Base-by-base conservation (phyloP, 1,140 invertebrate genomes). In the Eriosoma lanigerum region DNA sequence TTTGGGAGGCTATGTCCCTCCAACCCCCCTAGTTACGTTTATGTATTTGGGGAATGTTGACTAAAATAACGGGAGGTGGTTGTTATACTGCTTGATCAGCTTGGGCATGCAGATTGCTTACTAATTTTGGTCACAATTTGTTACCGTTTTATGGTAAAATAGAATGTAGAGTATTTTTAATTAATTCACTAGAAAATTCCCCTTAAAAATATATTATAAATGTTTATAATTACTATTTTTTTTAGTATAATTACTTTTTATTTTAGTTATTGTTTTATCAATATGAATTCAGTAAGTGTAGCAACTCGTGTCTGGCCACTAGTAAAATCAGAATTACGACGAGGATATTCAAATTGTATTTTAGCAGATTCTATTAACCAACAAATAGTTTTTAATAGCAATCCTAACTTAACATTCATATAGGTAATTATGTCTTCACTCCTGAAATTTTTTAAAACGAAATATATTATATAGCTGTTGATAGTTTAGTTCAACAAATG, bases 351-450 rank as follows among this genome's bases (percentile, higher is more conserved):
- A 6, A 68, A 81, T 52, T 83, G 83, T 80, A 58, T 83, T 5
- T 87, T 91, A 52, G 88, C 90, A 0, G 86, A 91, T 21, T 83
- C 87, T 8, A 88, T 88, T 19, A 85, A 90, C 66, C 89, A 89
- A 4, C 93, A 95, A 86, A 89, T 95, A 21, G 86, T 88, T n/a
- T 89, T 96, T 1, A 78, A 78, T 48, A 88, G 90, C 82, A 88
- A 89, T 24, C 88, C 87, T 8, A 92, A 94, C 29, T 90, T 93
- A 83, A 87, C 90, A 0, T 98, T 96, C 83, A 96, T 94, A 1
- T 98, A n/a, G n/a, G 92, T 85, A 97, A 97, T 86, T 90, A 93
- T 88, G 94, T 96, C 0, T 94, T 96, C 84, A 88, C 90, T 76
- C 87, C 90, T 46, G 87, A 90, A 52, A 87, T 90, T 19, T 87